Conservation (phyloP, 2,888 invertebrate species). For the Ichneumoninae sp. region DNA sequence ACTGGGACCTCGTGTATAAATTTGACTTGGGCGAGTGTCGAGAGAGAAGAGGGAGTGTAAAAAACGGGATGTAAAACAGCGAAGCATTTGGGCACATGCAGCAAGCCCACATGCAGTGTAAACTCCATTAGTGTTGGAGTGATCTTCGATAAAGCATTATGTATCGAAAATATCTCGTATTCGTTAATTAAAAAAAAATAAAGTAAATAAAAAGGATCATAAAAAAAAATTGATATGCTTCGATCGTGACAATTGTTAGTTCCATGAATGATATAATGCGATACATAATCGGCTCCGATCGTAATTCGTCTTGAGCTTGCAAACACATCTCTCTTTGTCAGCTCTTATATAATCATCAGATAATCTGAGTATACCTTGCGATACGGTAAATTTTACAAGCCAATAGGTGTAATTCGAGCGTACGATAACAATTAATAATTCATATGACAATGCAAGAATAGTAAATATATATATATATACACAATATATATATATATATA, state of each 20-base stretch:
- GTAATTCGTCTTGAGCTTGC: constrained; percentile 48
- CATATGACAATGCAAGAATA: constrained; percentile 63
- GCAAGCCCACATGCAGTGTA: constrained; percentile 80
- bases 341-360: background rate
- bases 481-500: constrained; percentile 33
- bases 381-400: constrained; percentile 66
- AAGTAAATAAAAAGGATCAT: constrained; percentile 1
- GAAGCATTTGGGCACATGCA: constrained; percentile 84
- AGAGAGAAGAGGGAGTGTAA: constrained; percentile 16
- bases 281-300: constrained; percentile 67
- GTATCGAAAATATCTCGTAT: constrained; percentile 59
- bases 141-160: constrained; percentile 54
- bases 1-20: background rate
- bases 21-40: background rate
- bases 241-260: constrained; percentile 50
- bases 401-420: constrained; percentile 75
- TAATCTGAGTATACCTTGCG: constrained; percentile 67
- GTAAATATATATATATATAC: constrained; percentile 74
- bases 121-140: constrained; percentile 17
- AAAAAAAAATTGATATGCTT: constrained; percentile 6
- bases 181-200: constrained; percentile 11
- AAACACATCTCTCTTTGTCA: constrained; percentile 59
- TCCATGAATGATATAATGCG: constrained; percentile 69
- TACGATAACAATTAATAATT: constrained; percentile 67
- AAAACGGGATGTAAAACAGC: constrained; percentile 79